Percentiles rank a stretch among this genome's conserved stretches.
These are phyloP conservation scores for Romanomermis culicivorax DNA, from an alignment of 2,888 invertebrate genomes.

Conservation along the genomic window DNA sequence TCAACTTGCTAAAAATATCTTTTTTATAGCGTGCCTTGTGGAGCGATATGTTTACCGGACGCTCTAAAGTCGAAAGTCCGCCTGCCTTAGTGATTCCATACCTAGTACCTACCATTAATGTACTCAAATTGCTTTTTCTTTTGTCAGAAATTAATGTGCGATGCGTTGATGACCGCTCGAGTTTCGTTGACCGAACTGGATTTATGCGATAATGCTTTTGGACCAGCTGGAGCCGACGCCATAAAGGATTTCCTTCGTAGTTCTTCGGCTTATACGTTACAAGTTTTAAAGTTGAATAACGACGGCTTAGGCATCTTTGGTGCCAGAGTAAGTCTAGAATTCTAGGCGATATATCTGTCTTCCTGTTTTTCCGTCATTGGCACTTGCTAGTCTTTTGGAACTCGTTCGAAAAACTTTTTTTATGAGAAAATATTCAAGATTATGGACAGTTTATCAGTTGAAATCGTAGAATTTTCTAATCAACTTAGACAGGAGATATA, in stretches of 20 bases:
- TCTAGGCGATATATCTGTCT: neutral
- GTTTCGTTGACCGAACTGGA: slow-evolving; percentile 62
- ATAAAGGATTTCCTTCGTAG: slow-evolving; percentile 59
- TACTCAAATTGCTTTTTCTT: too few species aligned
- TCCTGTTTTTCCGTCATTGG: neutral
- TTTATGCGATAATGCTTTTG: slow-evolving; percentile 88
- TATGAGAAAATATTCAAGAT: too few species aligned
- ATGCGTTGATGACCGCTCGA: slow-evolving; percentile 55
- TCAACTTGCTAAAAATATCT: neutral
- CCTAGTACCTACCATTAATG: neutral
- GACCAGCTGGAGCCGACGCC: slow-evolving; percentile 76
- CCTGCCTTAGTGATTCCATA: slow-evolving; percentile 47
- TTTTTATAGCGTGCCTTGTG: slow-evolving; percentile 47
- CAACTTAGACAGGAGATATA: too few species aligned
- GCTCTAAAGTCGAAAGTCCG: slow-evolving; percentile 85
- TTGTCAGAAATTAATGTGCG: slow-evolving; percentile 45
- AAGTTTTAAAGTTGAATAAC: slow-evolving; percentile 67
- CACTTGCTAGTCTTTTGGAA: too few species aligned
- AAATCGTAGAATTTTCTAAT: too few species aligned
- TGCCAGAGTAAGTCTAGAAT: slow-evolving; percentile 38
- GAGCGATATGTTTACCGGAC: slow-evolving; percentile 89
- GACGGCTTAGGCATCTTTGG: slow-evolving; percentile 81
- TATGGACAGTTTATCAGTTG: too few species aligned
- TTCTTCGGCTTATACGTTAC: slow-evolving; percentile 56
- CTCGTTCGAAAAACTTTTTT: too few species aligned